phyloP scores from a whole-genome alignment of 2,113 vertebrate genomes.

The Plecturocebus donacophilus region DNA sequence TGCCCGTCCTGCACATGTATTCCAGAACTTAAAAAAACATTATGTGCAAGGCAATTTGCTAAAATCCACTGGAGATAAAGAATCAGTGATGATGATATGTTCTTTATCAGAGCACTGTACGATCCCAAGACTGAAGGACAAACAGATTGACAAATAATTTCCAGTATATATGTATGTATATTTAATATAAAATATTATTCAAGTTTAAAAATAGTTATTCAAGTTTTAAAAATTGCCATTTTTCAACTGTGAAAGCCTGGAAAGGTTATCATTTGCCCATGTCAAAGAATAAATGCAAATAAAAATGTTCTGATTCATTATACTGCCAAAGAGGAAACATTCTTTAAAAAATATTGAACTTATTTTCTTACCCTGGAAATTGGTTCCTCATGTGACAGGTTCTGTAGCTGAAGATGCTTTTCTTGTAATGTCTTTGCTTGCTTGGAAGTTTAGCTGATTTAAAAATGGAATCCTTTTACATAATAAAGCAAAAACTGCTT shows the following conservation, averaged over 20 bases:
- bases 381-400: neutral
- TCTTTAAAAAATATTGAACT: neutral
- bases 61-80: neutral
- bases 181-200: neutral
- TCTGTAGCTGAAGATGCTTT: neutral
- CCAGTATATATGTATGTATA: too few relatives aligned
- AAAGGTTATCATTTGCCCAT: neutral
- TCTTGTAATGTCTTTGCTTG: neutral
- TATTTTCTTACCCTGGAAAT: neutral
- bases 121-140: neutral
- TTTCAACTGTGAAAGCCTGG: neutral
- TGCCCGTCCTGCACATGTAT: too few relatives aligned
- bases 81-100: neutral
- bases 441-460: neutral
- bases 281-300: constrained; percentile 24
- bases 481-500: neutral
- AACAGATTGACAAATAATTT: neutral
- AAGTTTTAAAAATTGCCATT: neutral
- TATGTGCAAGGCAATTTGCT: neutral
- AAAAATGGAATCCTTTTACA: neutral
- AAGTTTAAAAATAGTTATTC: neutral
- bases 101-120: neutral
- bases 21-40: neutral
- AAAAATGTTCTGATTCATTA: neutral
- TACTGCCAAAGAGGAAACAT: neutral